Conservation (phyloP, 2,888 invertebrate genomes). For the Aleiodes leptofemur region DNA sequence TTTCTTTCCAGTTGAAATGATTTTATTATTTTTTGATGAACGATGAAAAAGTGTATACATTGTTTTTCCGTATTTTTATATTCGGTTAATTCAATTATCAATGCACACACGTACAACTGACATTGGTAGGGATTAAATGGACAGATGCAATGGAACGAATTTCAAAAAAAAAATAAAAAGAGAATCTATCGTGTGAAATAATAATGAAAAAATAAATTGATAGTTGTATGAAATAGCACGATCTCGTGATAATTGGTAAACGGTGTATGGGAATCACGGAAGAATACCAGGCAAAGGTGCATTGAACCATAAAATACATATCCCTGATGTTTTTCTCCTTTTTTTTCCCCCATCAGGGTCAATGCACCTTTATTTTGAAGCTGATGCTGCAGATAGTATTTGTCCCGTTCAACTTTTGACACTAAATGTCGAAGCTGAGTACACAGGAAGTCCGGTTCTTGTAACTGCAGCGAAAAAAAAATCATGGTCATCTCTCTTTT, state of each 20-base stretch:
- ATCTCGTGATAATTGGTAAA: slow-evolving; percentile 35
- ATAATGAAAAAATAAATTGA: slow-evolving; percentile 6
- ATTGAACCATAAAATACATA: slow-evolving; percentile 30
- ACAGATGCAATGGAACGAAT: not conserved
- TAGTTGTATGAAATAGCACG: slow-evolving; percentile 20
- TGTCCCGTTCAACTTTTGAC: not conserved
- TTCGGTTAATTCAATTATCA: no score
- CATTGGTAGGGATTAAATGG: not conserved
- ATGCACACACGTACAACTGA: no score
- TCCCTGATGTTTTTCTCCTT: not conserved
- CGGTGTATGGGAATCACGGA: slow-evolving; percentile 12
- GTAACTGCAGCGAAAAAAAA: slow-evolving; percentile 5
- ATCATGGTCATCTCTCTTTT: slow-evolving; percentile 24
- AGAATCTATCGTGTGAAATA: not conserved
- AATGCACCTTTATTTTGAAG: not conserved
- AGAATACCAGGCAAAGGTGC: not conserved
- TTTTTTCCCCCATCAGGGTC: not conserved
- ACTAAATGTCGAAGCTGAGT: slow-evolving; percentile 31
- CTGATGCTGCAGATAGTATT: not conserved
- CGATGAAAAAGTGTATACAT: no score
- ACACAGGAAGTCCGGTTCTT: slow-evolving; percentile 53
- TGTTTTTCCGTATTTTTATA: no score
- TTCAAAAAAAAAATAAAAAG: not conserved
- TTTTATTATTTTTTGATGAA: no score
- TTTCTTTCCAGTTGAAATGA: no score